Evolutionary conservation across 92 coral and sea anemone species (phyloP), one percentile per base, ranked within the genome.

Genomic region (Virgularia gustaviana): DNA sequence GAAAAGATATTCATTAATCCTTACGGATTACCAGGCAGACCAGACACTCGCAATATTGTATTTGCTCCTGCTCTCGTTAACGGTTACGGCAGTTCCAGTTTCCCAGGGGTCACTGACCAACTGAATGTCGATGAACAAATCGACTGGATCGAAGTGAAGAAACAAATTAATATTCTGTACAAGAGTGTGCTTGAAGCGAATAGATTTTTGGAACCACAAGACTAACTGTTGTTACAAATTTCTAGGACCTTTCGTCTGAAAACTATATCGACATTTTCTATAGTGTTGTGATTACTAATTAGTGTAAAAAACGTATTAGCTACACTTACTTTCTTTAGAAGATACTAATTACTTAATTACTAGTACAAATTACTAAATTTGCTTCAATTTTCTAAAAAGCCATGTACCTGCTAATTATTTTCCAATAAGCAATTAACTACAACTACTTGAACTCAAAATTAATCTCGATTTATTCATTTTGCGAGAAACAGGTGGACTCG

Each of bases 1-100:
- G 89, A 85, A 27, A 85, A 78, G 81, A 85, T 85, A 2, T 85
- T 85, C 45, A 73, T 85, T 52, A 79, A 85, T 58, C 86, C 89
- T 16, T 85, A 85, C 41, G 89, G 89, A 60, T 68, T 85, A 20
- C 90, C 90, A 27, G 87, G 82, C 20, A 78, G 90, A 38, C 79
- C 79, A 6, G 62, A 70, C 35, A 70, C 58, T 15, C 82, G 90
- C 41, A 85, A 86, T 72, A 86, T 86, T 70, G 77, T 83, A 25
- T 86, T 86, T 42, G 90, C 90, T 4, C 90, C 90, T 53, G 71
- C 80, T 33, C 47, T 72, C 32, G 72, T 56, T 51, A 86, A 86
- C 51, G 65, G 60, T 20, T 86, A 86, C 43, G 90, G 90, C 25
- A 83, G 87, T 57, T 66, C 90, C 37, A 82, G 84, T 47, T 86